Evolutionary conservation across 2,888 invertebrate species (phyloP).

Genomic region (Andricus quercusramuli): DNA sequence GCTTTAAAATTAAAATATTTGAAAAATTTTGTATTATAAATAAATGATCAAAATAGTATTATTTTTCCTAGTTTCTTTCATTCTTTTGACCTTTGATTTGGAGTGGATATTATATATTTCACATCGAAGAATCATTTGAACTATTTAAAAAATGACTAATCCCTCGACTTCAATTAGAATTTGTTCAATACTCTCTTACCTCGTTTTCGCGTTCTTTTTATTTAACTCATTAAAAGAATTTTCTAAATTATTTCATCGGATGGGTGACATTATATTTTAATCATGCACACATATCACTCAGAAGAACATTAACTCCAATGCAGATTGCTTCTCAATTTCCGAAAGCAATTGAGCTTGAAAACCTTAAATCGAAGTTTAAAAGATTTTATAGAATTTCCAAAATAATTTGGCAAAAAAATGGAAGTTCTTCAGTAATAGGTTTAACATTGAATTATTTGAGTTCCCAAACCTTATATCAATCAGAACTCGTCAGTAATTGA

Average conservation of each 20-base stretch:
- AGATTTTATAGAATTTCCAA: too few species aligned
- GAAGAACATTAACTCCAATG: background rate
- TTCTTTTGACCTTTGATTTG: too few species aligned
- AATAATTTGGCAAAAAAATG: too few species aligned
- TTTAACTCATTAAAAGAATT: background rate
- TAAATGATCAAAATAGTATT: too few species aligned
- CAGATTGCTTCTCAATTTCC: background rate
- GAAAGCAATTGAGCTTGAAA: too few species aligned
- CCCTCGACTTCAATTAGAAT: background rate
- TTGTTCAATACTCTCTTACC: background rate
- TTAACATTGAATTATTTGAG: background rate
- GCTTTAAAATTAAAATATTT: too few species aligned
- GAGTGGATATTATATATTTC: background rate
- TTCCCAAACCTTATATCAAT: background rate
- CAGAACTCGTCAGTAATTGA: background rate
- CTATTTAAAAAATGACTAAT: slow-evolving; percentile 1
- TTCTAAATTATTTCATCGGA: background rate
- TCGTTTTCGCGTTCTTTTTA: background rate
- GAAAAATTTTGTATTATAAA: too few species aligned
- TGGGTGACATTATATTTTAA: background rate
- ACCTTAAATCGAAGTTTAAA: too few species aligned
- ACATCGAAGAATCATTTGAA: background rate
- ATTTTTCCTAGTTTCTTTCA: too few species aligned
- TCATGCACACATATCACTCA: background rate
- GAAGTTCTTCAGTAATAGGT: background rate